Evolutionary conservation across 1,140 invertebrate species (phyloP).

Genomic region (Drosophila nigromelanica): DNA sequence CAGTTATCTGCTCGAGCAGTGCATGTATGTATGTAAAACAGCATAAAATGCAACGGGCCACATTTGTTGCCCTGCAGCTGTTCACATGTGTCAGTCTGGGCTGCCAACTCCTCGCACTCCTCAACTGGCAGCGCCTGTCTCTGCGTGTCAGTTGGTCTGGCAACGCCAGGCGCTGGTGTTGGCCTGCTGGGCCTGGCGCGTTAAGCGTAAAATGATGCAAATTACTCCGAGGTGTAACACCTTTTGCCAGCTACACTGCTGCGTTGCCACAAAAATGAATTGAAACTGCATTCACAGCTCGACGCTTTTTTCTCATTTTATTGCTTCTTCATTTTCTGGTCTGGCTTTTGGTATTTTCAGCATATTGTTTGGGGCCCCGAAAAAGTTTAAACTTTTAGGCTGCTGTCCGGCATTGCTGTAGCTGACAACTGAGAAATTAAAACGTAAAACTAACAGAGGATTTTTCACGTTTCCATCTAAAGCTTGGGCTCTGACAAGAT

Average conservation of each 20-base stretch:
- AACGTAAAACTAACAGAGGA: conserved; percentile 36
- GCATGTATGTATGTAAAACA: not conserved
- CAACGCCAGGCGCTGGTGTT: conserved; percentile 22
- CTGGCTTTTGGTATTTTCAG: conserved; percentile 36
- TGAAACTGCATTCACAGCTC: conserved; percentile 27
- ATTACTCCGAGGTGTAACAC: conserved; percentile 55
- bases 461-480: conserved; percentile 12
- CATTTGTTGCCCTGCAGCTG: conserved; percentile 25
- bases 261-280: conserved; percentile 30
- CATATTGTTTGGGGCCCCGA: conserved; percentile 20
- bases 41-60: not conserved
- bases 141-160: conserved; percentile 50
- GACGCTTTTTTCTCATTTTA: conserved; percentile 1
- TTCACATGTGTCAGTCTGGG: conserved; percentile 3
- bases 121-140: conserved; percentile 35
- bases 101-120: too few species aligned
- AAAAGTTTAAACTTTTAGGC: conserved; percentile 42
- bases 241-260: conserved; percentile 15
- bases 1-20: not conserved
- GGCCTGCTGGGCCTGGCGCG: conserved; percentile 34
- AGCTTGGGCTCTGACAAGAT: conserved; percentile 32
- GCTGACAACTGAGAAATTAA: conserved; percentile 55
- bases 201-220: conserved; percentile 68
- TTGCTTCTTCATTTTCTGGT: conserved; percentile 2
- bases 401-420: conserved; percentile 30